Evolutionary conservation across 2,888 invertebrate genomes (phyloP), one percentile per base, ranked within the genome.

Genomic region (Zelleria hepariella): DNA sequence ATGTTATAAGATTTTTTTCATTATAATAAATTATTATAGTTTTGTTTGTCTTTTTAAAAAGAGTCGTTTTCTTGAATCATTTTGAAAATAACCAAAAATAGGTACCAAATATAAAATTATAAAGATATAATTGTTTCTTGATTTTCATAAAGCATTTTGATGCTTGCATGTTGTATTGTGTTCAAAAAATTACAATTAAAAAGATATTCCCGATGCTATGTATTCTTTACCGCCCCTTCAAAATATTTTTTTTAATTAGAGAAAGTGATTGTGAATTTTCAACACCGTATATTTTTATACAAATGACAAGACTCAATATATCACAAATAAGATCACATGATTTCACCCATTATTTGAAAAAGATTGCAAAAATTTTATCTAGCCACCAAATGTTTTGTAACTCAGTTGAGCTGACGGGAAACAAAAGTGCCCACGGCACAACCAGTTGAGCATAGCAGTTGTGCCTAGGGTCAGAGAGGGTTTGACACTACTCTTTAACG

Each of bases 81-180:
- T 88, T 42, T 86, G 74, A 85, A 81, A 80, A 72, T 83, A 86
- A 87, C 87, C 87, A 87, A 88, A 87, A 86, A 86, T 87, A 87
- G 86, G 80, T 86, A 88, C 87, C 88, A 88, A 89, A 89, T 88
- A 86, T 85, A 89, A 82, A 84, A 77, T 42, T 10, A 42, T 42
- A 79, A 78, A 62, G 55, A 75, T 85, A 86, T 82, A 75, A 82
- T 83, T 86, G 82, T 87, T 88, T 87, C 78, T 78, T 87, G 74
- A 84, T 86, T 87, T 82, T 86, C 84, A 75, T 78, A 82, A 86
- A 88, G 87, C 87, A 87, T 88, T 79, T 80, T 81, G 67, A 87
- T 88, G 89, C 88, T 88, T 88, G 86, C 88, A 89, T 87, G 88
- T 88, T 86, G 87, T 89, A 87, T 89, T 89, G 89, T 88, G 88